phyloP scores from a whole-genome alignment of 2,888 invertebrate species.

The Aleiodes testaceus region DNA sequence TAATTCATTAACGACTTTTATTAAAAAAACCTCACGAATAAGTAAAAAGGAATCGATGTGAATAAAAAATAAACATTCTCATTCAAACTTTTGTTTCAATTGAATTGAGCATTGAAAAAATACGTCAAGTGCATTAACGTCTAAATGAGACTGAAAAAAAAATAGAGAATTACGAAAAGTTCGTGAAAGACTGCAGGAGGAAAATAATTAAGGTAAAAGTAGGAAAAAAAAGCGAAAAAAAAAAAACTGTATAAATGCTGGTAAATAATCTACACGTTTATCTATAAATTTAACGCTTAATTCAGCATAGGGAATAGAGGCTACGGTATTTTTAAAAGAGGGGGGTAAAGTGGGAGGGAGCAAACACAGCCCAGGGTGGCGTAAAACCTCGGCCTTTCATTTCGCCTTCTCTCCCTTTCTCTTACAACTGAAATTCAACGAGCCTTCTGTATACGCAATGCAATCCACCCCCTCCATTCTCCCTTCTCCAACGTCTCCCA shows the following conservation, averaged over 20 bases:
- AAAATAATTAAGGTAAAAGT: conserved; percentile 3
- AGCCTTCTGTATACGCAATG: conserved; percentile 16
- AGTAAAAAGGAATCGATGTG: background rate
- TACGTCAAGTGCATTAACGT: conserved; percentile 28
- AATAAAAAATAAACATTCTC: background rate
- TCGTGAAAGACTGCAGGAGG: conserved; percentile 1
- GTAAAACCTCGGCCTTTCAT: conserved; percentile 40
- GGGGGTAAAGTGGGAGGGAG: background rate
- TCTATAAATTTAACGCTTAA: conserved; percentile 39
- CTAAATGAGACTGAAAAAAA: background rate
- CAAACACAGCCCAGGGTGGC: background rate
- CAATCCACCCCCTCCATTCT: background rate
- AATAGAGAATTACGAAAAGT: too few species aligned
- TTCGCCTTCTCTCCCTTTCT: conserved; percentile 41
- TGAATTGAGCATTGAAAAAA: conserved; percentile 14
- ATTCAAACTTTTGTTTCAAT: conserved; percentile 14
- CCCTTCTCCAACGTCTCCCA: background rate
- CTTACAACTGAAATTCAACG: conserved; percentile 7
- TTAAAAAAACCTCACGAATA: background rate
- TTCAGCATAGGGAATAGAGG: conserved; percentile 26
- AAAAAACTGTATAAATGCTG: conserved; percentile 25
- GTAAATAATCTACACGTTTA: conserved; percentile 37
- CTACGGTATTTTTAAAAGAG: conserved; percentile 15
- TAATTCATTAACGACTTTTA: background rate
- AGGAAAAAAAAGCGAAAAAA: background rate